A percentile compares a stretch with the other conserved stretches of the same genome.
Conservation (phyloP, 2,888 invertebrate genomes). For the Caenorhabditis sp. region DNA sequence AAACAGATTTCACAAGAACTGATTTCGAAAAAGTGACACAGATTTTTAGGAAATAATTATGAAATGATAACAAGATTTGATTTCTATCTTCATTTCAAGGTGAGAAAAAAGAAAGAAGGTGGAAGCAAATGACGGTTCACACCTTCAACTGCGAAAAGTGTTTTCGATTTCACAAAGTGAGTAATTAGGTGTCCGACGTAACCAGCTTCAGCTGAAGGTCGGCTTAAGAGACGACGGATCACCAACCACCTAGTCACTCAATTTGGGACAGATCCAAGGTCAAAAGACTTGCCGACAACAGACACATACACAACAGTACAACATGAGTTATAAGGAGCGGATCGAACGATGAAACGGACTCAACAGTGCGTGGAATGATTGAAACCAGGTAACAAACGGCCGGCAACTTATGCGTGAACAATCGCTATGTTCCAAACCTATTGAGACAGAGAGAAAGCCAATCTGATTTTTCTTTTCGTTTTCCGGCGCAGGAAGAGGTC, state of each 20-base stretch:
- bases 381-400: slow-evolving; percentile 57
- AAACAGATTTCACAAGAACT: background rate
- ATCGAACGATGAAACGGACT: slow-evolving; percentile 36
- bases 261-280: slow-evolving; percentile 42
- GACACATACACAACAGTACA: background rate
- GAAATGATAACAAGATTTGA: too few relatives aligned
- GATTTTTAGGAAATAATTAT: too few relatives aligned
- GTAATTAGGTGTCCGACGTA: slow-evolving; percentile 47
- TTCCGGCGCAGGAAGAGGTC: slow-evolving; percentile 34
- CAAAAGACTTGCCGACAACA: slow-evolving; percentile 46
- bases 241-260: slow-evolving; percentile 30
- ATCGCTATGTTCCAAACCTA: slow-evolving; percentile 43
- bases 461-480: slow-evolving; percentile 52
- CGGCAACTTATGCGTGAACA: slow-evolving; percentile 56
- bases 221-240: slow-evolving; percentile 40
- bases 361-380: slow-evolving; percentile 56
- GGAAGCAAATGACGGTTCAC: background rate
- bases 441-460: slow-evolving; percentile 34
- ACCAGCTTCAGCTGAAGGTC: slow-evolving; percentile 59
- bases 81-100: background rate
- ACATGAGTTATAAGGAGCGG: slow-evolving; percentile 10
- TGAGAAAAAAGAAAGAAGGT: background rate
- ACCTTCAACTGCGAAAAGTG: slow-evolving; percentile 1
- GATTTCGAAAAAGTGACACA: background rate
- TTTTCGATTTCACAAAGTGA: slow-evolving; percentile 23